A percentile compares a stretch with the other conserved stretches of the same genome.
Conservation (phyloP, 2,797 vertebrate species). For the Mareca strepera region DNA sequence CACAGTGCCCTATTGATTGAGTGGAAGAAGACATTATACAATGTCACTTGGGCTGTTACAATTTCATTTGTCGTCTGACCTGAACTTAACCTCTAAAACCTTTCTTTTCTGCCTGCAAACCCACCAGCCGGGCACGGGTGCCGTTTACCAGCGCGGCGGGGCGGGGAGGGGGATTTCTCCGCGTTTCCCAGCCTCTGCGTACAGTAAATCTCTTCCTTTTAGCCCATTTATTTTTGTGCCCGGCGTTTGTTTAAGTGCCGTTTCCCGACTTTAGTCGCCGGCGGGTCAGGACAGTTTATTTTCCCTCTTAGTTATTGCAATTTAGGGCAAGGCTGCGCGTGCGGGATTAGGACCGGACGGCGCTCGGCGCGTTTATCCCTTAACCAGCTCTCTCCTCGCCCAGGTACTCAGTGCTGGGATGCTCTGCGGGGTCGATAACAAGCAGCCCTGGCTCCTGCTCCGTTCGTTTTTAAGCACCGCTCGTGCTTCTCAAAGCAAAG, state of each 20-base stretch:
- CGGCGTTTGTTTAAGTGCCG: constrained; percentile 31
- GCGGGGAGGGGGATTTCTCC: constrained; percentile 6
- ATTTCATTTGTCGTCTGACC: constrained; percentile 86
- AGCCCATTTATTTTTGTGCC: neutral
- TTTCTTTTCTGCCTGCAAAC: constrained; percentile 76
- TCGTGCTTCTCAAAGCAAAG: constrained; percentile 65
- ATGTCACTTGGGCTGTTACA: constrained; percentile 85
- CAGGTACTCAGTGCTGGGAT: constrained; percentile 69
- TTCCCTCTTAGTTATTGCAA: constrained; percentile 1
- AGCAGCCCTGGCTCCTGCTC: neutral
- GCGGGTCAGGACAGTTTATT: constrained; percentile 40
- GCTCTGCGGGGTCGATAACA: constrained; percentile 22
- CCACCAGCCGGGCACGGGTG: constrained; percentile 58
- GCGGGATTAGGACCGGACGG: constrained; percentile 68
- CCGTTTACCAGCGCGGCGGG: constrained; percentile 43
- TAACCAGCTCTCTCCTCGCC: constrained; percentile 72
- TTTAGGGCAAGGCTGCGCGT: constrained; percentile 57
- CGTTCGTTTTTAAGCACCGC: constrained; percentile 10
- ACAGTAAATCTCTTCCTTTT: constrained; percentile 45
- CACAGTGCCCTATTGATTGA: constrained; percentile 84
- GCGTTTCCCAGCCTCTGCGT: neutral
- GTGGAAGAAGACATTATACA: constrained; percentile 86
- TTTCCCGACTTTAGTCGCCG: constrained; percentile 56
- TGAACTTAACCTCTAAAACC: constrained; percentile 84
- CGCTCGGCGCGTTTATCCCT: constrained; percentile 73